These are phyloP conservation scores for Bambusicola thoracicus DNA, from an alignment of 2,113 vertebrate genomes.

Conservation along the genomic window DNA sequence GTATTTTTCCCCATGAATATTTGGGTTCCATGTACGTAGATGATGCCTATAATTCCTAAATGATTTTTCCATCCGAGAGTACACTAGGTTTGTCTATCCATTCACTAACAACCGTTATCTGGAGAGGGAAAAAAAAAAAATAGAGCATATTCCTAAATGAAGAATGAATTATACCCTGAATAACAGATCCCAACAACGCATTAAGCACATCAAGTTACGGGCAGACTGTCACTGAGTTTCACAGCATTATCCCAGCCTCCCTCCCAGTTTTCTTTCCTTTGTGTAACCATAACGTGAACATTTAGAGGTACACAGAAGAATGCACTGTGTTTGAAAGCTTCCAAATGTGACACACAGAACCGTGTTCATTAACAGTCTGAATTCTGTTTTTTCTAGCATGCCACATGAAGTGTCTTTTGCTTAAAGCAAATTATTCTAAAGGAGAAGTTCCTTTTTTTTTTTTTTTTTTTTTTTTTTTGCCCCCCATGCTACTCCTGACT, in stretches of 20 bases:
- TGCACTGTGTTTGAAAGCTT: background rate
- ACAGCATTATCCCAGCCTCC: background rate
- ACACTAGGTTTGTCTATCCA: too few species aligned
- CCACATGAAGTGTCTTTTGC: background rate
- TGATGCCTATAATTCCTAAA: background rate
- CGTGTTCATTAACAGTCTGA: background rate
- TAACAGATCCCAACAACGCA: background rate
- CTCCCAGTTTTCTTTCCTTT: background rate
- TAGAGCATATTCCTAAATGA: background rate
- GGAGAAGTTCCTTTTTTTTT: background rate
- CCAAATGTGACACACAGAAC: background rate
- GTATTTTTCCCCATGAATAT: background rate
- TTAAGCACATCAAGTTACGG: background rate
- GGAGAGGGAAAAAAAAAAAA: background rate
- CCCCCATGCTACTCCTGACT: background rate
- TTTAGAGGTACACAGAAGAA: background rate
- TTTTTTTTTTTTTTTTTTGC: too few species aligned
- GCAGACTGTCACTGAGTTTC: background rate
- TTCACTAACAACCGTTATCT: background rate
- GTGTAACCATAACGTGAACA: background rate
- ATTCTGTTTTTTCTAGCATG: background rate
- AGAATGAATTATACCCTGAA: background rate
- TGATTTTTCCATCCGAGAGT: background rate
- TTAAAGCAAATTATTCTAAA: background rate
- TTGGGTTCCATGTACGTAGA: background rate